Conservation (phyloP, 2,797 vertebrate species). For the Tiaroga cobitis region DNA sequence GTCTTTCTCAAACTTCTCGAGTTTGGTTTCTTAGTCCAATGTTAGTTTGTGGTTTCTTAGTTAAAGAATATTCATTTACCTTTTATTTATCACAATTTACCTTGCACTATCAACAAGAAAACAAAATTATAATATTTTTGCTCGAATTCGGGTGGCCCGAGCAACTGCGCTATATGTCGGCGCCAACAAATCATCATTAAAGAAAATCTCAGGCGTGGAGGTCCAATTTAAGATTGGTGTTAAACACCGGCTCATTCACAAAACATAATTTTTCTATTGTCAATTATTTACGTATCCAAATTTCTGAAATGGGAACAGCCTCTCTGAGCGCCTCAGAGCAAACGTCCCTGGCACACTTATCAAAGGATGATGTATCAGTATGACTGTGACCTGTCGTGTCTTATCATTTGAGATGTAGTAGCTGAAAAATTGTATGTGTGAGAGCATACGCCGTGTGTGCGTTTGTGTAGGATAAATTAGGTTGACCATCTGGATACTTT, state of each 20-base stretch:
- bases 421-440: neutral
- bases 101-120: neutral
- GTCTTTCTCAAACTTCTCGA: neutral
- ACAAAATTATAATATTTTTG: neutral
- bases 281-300: neutral
- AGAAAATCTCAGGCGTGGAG: neutral
- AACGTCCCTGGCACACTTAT: neutral
- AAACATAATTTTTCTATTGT: neutral
- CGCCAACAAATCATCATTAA: neutral
- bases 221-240: neutral
- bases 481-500: constrained; percentile 66
- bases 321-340: neutral
- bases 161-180: too few species aligned
- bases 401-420: constrained; percentile 2
- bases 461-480: constrained; percentile 32
- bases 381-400: neutral
- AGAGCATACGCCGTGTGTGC: constrained; percentile 10
- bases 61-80: neutral
- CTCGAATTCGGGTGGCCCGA: neutral
- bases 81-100: neutral
- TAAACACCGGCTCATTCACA: neutral
- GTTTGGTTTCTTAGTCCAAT: too few species aligned
- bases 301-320: neutral
- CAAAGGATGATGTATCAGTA: neutral
- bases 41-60: neutral